phyloP scores from a whole-genome alignment of 2,113 vertebrate species.

The Trogon surrucura region DNA sequence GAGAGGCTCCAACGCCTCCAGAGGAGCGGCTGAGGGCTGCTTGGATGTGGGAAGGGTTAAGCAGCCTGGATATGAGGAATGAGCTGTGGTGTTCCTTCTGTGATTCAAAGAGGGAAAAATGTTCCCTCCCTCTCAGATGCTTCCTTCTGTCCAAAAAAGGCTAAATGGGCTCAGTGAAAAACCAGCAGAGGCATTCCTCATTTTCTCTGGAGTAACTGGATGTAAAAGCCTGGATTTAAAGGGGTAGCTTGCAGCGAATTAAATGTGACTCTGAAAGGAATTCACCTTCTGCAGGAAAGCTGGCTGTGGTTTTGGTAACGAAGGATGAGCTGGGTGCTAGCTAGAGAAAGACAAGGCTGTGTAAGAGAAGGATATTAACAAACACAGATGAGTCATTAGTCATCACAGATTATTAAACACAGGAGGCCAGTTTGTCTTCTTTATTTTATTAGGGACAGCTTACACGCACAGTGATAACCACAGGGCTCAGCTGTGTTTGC shows the following conservation, averaged over 20 bases:
- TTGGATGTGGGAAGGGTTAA: conserved; percentile 35
- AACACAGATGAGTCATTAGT: background rate
- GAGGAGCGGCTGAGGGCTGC: background rate
- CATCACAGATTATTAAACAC: conserved; percentile 12
- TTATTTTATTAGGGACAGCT: background rate
- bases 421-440: background rate
- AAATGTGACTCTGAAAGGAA: background rate
- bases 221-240: conserved; percentile 19
- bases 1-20: background rate
- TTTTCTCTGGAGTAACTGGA: conserved; percentile 36
- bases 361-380: background rate
- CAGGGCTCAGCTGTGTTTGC: background rate
- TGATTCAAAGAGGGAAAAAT: conserved; percentile 68
- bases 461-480: background rate
- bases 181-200: conserved; percentile 23
- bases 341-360: background rate
- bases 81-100: conserved; percentile 47
- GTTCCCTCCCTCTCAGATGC: conserved; percentile 36
- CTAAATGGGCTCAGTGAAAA: conserved; percentile 35
- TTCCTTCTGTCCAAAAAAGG: conserved; percentile 68
- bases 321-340: background rate
- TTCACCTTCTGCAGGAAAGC: conserved; percentile 9
- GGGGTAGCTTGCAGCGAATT: background rate
- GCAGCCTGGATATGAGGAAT: background rate
- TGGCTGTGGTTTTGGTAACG: background rate